Evolutionary conservation across 1,140 invertebrate genomes (phyloP), one percentile per base, ranked within the genome.

Genomic region (Dreissena rostriformis): DNA sequence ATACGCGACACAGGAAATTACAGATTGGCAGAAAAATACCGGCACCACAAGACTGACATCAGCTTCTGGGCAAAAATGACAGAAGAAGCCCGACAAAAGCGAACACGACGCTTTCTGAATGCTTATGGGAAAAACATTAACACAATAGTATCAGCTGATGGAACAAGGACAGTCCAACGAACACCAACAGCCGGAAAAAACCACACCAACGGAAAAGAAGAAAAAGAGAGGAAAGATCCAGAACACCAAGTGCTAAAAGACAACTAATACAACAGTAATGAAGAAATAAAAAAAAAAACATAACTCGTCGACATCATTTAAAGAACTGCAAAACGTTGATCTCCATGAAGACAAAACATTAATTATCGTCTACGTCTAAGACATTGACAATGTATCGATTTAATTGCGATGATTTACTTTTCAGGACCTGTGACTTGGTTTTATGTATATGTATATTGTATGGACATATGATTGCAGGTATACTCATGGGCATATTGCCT

Each of bases 181-280:
- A 51, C 55, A 15, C 61, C 74, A 0, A 28, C 28, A 15, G 74
- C 57, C 10, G 55, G 74, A 61, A n/a, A 39, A 28, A 76, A 65
- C 53, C 74, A 53, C 15, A n/a, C n/a, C 22, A 76, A 12, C 74
- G 12, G 28, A 49, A 24, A 8, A 49, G 65, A 65, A 61, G 55
- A 14, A 76, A 76, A 76, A 26, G 74, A 14, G 55, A 53, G 0
- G 74, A 39, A 29, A 61, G 74, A 19, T 76, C 57, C 8, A 76
- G 74, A 22, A 66, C 74, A 0, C 74, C 71, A 66, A 73, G 39
- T 53, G 15, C 71, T 39, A 73, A 73, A n/a, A 73, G 71, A 26
- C 71, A 52, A 12, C 71, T 73, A n/a, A n/a, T n/a, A n/a, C n/a
- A n/a, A n/a, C n/a, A n/a, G n/a, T n/a, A n/a, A n/a, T n/a, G n/a